Evolutionary conservation across 2,888 invertebrate species (phyloP), one percentile per base, ranked within the genome.

Genomic region (Hololepta plana): DNA sequence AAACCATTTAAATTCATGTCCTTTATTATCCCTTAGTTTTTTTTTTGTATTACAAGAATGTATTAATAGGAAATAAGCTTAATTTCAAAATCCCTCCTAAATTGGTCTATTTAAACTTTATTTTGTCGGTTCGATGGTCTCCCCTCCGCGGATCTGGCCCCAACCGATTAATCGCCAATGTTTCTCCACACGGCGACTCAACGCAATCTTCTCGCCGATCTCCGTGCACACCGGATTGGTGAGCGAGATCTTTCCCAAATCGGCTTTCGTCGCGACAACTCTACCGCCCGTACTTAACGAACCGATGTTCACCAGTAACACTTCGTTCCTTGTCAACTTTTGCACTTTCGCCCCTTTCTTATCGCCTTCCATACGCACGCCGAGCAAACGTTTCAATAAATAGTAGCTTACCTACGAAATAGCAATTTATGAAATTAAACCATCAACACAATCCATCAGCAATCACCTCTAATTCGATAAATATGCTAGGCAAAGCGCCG

Each of bases 101-200:
- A n/a, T n/a, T n/a, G n/a, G n/a, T n/a, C n/a, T n/a, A n/a, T n/a
- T n/a, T n/a, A n/a, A 25, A 28, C 24, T 27, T 34, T 37, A 39
- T 24, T 37, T 37, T 10, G 43, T 42, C 10, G 95, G 93, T 46
- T 84, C 81, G 47, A 98, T 91, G 41, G 90, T 91, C 51, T 84
- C 81, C 41, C 98, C 98, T 51, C 91, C 84, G 57, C 90, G 76
- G 57, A 98, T 99, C 57, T 95, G 90, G 41, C 96, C 98, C 98
- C 98, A 98, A 41, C 98, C 98, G 53, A 98, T 99, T 51, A 98
- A 74, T 57, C 98, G 77, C 98, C 98, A 98, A 65, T 99, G 96
- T 55, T 96, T 96, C 47, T 98, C 98, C 20, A 99, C 91, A 59
- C 96, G 74, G 50, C 98, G 72, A 52, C 93, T 95, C 23, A 98